phyloP scores from a whole-genome alignment of 1,140 invertebrate species.

The Drosophila kikkawai region DNA sequence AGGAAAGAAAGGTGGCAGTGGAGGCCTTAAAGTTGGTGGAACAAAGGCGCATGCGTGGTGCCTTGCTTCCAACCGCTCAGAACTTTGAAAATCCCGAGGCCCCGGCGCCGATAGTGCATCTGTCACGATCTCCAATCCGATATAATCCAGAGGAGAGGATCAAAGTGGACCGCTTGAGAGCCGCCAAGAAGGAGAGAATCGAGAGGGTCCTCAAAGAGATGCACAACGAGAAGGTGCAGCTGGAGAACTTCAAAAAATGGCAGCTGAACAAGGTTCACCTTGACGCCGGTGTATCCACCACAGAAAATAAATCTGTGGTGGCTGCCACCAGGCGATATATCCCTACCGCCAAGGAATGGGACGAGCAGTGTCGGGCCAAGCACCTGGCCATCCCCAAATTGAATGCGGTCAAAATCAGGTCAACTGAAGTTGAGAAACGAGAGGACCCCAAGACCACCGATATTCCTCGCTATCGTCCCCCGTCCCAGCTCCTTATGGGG shows the following conservation, averaged over 20 bases:
- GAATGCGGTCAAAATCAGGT: not conserved
- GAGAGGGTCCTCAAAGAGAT: slow-evolving; percentile 63
- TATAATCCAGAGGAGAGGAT: slow-evolving; percentile 48
- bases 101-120: slow-evolving; percentile 19
- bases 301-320: not conserved
- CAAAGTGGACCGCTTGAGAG: slow-evolving; percentile 45
- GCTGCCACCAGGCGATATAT: slow-evolving; percentile 47
- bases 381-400: not conserved
- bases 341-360: slow-evolving; percentile 69
- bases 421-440: not conserved
- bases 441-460: not conserved
- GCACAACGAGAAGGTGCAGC: slow-evolving; percentile 17
- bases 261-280: not conserved
- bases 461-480: slow-evolving; percentile 19
- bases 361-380: slow-evolving; percentile 53
- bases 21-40: slow-evolving; percentile 61
- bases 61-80: not conserved
- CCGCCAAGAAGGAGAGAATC: slow-evolving; percentile 51
- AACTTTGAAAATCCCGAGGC: not conserved
- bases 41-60: slow-evolving; percentile 53
- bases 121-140: slow-evolving; percentile 40
- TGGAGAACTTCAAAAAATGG: not conserved
- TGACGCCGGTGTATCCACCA: not conserved
- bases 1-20: slow-evolving; percentile 60
- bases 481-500: not conserved